These are phyloP conservation scores for Xestia xanthographa DNA, from an alignment of 2,888 invertebrate species.

Conservation along the genomic window DNA sequence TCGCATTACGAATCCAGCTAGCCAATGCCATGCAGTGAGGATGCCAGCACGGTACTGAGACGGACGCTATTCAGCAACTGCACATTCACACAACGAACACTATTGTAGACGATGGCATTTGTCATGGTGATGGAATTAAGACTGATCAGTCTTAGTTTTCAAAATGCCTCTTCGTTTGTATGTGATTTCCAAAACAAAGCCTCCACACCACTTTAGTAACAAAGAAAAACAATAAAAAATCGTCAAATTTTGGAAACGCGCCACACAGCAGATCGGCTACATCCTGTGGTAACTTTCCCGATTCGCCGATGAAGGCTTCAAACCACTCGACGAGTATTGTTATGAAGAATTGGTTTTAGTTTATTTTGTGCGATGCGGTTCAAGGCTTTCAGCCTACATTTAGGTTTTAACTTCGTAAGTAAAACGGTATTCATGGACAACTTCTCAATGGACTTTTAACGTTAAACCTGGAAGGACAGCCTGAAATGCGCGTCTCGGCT, in stretches of 20 bases:
- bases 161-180: background rate
- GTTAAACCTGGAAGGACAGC: background rate
- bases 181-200: background rate
- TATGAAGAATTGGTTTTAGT: background rate
- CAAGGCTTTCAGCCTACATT: background rate
- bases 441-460: background rate
- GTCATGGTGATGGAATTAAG: no score
- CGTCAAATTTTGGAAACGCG: background rate
- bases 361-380: background rate
- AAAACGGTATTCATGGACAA: background rate
- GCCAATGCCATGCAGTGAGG: background rate
- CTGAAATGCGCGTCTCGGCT: background rate
- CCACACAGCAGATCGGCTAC: background rate
- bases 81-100: background rate
- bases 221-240: background rate
- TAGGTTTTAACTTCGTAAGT: background rate
- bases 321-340: background rate
- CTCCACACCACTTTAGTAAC: background rate
- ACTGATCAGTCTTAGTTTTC: background rate
- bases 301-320: background rate
- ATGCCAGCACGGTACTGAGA: background rate
- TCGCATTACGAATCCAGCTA: background rate
- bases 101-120: background rate
- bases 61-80: background rate
- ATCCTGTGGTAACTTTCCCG: background rate